Percentiles rank a stretch among this genome's conserved stretches.
phyloP scores from a whole-genome alignment of 2,888 invertebrate genomes.

The Anthrax anthrax region DNA sequence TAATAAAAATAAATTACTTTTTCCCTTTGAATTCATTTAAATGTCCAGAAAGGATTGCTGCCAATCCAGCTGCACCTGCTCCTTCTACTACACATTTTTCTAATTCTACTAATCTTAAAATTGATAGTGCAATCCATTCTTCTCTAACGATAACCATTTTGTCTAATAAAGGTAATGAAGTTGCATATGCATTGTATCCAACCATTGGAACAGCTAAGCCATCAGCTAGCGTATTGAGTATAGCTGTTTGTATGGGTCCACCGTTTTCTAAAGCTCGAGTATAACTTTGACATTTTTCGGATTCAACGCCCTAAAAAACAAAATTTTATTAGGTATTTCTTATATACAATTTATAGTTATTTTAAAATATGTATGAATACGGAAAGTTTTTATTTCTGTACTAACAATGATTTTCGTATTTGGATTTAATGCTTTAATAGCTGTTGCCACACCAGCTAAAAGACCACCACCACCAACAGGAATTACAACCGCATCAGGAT shows the following conservation, averaged over 20 bases:
- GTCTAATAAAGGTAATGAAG: constrained; percentile 57
- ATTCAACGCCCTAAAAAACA: constrained; percentile 64
- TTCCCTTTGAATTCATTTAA: constrained; percentile 68
- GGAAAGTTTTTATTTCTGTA: constrained; percentile 12
- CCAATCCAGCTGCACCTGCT: constrained; percentile 73
- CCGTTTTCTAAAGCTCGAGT: constrained; percentile 53
- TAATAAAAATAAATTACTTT: constrained; percentile 39
- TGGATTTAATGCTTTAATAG: constrained; percentile 75
- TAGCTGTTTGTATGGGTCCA: constrained; percentile 50
- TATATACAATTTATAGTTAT: no score
- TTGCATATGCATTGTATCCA: constrained; percentile 71
- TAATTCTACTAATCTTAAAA: constrained; percentile 60
- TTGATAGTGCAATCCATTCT: constrained; percentile 71
- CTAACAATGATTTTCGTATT: constrained; percentile 73
- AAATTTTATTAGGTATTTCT: not conserved
- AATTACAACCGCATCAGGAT: constrained; percentile 78
- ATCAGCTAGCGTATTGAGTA: constrained; percentile 68
- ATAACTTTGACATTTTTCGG: constrained; percentile 83
- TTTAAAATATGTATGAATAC: no score
- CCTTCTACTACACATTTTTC: constrained; percentile 88
- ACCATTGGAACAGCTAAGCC: constrained; percentile 79
- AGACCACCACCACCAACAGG: constrained; percentile 87
- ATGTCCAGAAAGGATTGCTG: constrained; percentile 68
- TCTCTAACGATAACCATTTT: constrained; percentile 68
- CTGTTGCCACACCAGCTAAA: constrained; percentile 79